These are phyloP conservation scores for Gastrophysa polygoni DNA, from an alignment of 2,888 invertebrate genomes.

Conservation along the genomic window DNA sequence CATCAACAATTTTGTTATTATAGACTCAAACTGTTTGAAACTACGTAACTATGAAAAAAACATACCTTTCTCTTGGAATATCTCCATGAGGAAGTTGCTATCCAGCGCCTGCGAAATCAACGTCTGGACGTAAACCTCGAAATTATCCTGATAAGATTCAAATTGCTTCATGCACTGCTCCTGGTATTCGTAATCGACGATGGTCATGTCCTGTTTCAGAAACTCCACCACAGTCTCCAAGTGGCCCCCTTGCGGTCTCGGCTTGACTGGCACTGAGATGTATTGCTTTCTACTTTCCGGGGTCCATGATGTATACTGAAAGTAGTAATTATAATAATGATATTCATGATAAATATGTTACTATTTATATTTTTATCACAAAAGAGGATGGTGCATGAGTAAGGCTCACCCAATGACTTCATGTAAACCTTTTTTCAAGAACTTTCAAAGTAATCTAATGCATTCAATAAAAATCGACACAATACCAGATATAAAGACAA, in stretches of 20 bases:
- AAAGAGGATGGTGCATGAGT: too few relatives aligned
- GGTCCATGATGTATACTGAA: slow-evolving; percentile 85
- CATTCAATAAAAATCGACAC: too few relatives aligned
- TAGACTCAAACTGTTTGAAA: too few relatives aligned
- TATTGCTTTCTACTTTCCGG: slow-evolving; percentile 81
- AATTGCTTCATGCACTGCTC: slow-evolving; percentile 78
- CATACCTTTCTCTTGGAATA: slow-evolving; percentile 86
- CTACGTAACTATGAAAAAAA: too few relatives aligned
- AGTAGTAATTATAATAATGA: too few relatives aligned
- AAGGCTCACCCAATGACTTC: too few relatives aligned
- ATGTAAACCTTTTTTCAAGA: too few relatives aligned
- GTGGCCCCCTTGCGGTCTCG: slow-evolving; percentile 75
- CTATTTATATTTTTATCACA: too few relatives aligned
- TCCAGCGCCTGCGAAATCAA: slow-evolving; percentile 89
- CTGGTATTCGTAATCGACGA: slow-evolving; percentile 72
- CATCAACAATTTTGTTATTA: too few relatives aligned
- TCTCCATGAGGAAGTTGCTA: slow-evolving; percentile 87
- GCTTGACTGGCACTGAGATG: slow-evolving; percentile 78
- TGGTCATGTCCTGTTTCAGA: slow-evolving; percentile 72
- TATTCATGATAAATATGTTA: too few relatives aligned
- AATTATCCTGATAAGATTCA: slow-evolving; percentile 81
- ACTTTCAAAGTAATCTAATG: too few relatives aligned
- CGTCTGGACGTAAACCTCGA: slow-evolving; percentile 91
- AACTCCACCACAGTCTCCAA: slow-evolving; percentile 82
- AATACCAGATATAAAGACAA: too few relatives aligned